A percentile compares a stretch with the other conserved stretches of the same genome.
Evolutionary conservation across 37 sponge, comb jelly and placozoan genomes (phyloP).

Genomic region (Corticium candelabrum): DNA sequence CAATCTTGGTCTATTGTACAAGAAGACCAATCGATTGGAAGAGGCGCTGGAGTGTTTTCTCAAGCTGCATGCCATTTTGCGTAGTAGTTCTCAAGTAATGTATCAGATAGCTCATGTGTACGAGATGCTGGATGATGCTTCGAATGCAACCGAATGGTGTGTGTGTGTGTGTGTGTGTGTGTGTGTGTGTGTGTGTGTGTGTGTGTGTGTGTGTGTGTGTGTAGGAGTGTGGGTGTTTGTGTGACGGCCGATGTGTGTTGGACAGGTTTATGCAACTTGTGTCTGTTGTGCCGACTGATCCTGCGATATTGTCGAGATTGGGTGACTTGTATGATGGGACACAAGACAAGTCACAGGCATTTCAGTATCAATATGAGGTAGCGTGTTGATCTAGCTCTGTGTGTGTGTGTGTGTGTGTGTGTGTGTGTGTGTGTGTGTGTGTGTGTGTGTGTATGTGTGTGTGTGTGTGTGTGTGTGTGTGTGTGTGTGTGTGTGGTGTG

Average conservation of each 20-base stretch:
- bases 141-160: constrained; percentile 68
- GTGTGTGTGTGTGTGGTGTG: too few species aligned
- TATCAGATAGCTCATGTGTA: constrained; percentile 83
- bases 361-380: constrained; percentile 82
- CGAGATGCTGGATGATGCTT: constrained; percentile 61
- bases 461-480: too few species aligned
- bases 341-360: constrained; percentile 79
- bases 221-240: too few species aligned
- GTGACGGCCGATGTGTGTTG: too few species aligned
- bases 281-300: constrained; percentile 89
- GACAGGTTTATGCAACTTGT: constrained; percentile 82
- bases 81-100: constrained; percentile 64
- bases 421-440: background rate
- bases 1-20: constrained; percentile 83
- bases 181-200: too few species aligned
- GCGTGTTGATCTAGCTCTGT: background rate
- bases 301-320: constrained; percentile 59
- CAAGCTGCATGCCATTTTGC: constrained; percentile 81
- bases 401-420: background rate
- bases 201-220: too few species aligned
- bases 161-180: too few species aligned
- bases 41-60: constrained; percentile 72
- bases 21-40: constrained; percentile 33
- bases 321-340: constrained; percentile 81
- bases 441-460: too few species aligned